phyloP scores from a whole-genome alignment of 2,888 invertebrate genomes.

The Hyles lineata region DNA sequence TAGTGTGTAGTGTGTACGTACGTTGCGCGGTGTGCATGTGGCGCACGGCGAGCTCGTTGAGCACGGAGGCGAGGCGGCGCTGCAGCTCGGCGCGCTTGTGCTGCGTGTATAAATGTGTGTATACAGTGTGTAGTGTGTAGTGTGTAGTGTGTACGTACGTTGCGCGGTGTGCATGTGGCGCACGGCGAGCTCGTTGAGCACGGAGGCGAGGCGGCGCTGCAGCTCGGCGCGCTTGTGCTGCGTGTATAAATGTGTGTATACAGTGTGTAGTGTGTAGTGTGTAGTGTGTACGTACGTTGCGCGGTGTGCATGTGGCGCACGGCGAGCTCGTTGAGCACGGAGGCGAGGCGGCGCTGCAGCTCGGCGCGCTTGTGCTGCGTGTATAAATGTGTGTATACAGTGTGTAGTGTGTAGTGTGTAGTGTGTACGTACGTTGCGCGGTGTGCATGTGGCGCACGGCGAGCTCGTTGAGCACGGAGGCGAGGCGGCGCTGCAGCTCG shows the following conservation, averaged over 20 bases:
- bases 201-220: constrained; percentile 89
- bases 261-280: constrained; percentile 60
- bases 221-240: constrained; percentile 82
- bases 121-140: constrained; percentile 57
- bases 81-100: constrained; percentile 83
- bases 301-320: constrained; percentile 93
- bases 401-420: constrained; percentile 57
- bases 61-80: constrained; percentile 90
- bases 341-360: constrained; percentile 88
- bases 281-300: constrained; percentile 73
- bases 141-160: constrained; percentile 64
- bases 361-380: constrained; percentile 78
- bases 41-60: constrained; percentile 93
- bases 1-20: constrained; percentile 50
- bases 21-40: constrained; percentile 92
- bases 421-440: constrained; percentile 84
- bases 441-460: constrained; percentile 93
- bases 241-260: constrained; percentile 25
- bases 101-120: constrained; percentile 34
- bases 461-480: constrained; percentile 93
- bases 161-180: constrained; percentile 92
- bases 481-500: constrained; percentile 87
- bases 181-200: constrained; percentile 93
- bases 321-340: constrained; percentile 93
- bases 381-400: constrained; percentile 33